phyloP scores from a whole-genome alignment of 2,113 vertebrate genomes.

The Amblyopsis rosae region DNA sequence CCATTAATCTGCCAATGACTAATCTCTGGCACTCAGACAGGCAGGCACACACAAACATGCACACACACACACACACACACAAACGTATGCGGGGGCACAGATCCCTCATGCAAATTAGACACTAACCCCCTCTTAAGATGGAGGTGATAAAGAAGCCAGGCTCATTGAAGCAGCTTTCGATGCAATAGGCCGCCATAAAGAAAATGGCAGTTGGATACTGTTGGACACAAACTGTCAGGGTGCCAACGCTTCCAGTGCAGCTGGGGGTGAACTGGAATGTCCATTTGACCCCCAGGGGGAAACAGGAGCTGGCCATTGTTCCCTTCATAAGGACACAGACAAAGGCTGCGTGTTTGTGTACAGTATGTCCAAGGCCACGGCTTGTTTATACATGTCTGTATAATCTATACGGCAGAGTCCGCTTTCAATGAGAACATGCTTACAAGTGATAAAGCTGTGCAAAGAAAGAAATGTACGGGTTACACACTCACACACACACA shows the following conservation, averaged over 20 bases:
- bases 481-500: background rate
- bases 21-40: conserved; percentile 71
- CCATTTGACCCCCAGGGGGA: conserved; percentile 53
- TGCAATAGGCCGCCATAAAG: conserved; percentile 9
- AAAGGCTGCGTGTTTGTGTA: conserved; percentile 60
- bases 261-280: conserved; percentile 55
- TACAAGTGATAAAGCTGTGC: conserved; percentile 22
- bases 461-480: background rate
- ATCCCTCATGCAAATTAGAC: background rate
- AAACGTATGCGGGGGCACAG: conserved; percentile 5
- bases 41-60: conserved; percentile 46
- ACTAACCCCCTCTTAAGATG: background rate
- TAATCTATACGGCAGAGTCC: conserved; percentile 46
- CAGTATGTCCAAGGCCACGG: conserved; percentile 23
- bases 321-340: conserved; percentile 54
- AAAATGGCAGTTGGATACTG: conserved; percentile 20
- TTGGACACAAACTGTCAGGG: conserved; percentile 32
- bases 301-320: conserved; percentile 67
- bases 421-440: conserved; percentile 20
- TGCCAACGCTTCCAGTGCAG: conserved; percentile 52
- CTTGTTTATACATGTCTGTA: conserved; percentile 60
- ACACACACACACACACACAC: conserved; percentile 32
- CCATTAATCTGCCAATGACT: conserved; percentile 76
- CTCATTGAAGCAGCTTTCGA: conserved; percentile 12
- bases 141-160: background rate